These are phyloP conservation scores for Stenchaetothrips biformis DNA, from an alignment of 2,888 invertebrate species.

Conservation along the genomic window DNA sequence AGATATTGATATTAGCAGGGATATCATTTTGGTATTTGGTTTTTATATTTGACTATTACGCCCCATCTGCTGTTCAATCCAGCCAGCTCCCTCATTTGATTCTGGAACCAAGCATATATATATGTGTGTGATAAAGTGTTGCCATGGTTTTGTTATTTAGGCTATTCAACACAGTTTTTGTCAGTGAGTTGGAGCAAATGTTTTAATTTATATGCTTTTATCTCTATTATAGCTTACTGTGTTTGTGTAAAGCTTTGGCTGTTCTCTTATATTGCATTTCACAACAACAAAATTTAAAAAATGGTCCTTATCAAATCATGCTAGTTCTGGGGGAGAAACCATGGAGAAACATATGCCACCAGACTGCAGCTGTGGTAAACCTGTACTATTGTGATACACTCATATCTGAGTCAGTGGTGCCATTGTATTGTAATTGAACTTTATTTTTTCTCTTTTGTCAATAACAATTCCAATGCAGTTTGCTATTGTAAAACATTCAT, in stretches of 20 bases:
- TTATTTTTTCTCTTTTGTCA: background rate
- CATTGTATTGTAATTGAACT: background rate
- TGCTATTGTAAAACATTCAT: background rate
- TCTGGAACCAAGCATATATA: background rate
- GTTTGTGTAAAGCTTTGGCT: background rate
- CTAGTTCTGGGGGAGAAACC: no score
- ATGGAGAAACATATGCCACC: no score
- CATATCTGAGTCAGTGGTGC: background rate
- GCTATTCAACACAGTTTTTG: background rate
- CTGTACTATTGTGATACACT: background rate
- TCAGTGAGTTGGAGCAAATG: background rate
- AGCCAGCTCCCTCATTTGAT: background rate
- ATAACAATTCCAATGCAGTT: no score
- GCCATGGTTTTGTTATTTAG: background rate
- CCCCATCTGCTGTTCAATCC: background rate
- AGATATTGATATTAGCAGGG: no score
- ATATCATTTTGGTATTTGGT: background rate
- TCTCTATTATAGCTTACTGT: background rate
- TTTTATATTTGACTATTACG: background rate
- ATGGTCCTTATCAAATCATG: no score
- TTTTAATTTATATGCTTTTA: background rate
- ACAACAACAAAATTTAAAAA: no score
- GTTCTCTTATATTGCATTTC: background rate
- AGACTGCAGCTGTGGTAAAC: background rate
- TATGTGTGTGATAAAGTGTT: constrained; percentile 10